Evolutionary conservation across 2,113 vertebrate species (phyloP).

Genomic region (Chrysemys picta): DNA sequence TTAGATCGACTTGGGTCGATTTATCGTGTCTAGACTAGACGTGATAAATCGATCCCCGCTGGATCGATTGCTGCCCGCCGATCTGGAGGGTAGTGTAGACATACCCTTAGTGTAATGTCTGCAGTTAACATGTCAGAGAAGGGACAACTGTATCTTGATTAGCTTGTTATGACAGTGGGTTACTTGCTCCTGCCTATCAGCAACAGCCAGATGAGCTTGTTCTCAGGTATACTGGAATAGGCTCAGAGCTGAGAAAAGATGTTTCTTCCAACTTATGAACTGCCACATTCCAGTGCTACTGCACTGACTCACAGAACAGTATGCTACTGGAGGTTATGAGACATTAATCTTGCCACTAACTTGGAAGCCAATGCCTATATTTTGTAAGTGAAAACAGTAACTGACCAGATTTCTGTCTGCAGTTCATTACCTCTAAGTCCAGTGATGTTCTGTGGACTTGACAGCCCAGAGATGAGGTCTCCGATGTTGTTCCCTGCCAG

Average conservation of each 20-base stretch:
- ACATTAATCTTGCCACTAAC: background rate
- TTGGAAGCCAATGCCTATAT: background rate
- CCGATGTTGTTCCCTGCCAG: background rate
- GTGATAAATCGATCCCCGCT: no score
- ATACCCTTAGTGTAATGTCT: background rate
- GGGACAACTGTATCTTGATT: background rate
- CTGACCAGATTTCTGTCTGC: background rate
- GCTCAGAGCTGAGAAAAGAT: background rate
- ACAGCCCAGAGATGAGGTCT: background rate
- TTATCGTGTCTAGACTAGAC: no score
- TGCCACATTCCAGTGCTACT: rapidly evolving
- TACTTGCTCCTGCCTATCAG: background rate
- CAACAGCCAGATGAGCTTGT: rapidly evolving
- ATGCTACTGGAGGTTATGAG: background rate
- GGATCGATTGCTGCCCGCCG: no score
- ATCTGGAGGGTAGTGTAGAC: no score
- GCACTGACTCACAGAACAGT: background rate
- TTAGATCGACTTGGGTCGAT: no score
- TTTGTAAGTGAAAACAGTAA: background rate
- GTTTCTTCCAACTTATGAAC: background rate
- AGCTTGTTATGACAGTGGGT: background rate
- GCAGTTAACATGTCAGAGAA: background rate
- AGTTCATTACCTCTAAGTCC: background rate
- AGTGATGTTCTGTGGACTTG: background rate
- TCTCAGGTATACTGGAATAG: rapidly evolving